Conservation (phyloP, 2,797 vertebrate genomes). For the Mus minutoides region DNA sequence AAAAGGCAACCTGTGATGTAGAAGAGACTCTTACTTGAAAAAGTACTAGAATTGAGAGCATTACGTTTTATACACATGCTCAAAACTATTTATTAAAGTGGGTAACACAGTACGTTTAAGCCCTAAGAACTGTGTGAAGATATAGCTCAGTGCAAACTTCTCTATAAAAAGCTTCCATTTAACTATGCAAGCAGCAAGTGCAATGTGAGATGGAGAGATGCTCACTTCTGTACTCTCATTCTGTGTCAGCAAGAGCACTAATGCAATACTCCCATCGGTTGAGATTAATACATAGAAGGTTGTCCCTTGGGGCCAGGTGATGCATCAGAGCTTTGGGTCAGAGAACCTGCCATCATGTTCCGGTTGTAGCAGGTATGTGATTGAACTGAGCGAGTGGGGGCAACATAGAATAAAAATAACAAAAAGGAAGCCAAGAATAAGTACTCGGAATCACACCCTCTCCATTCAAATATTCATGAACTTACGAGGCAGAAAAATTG, state of each 20-base stretch:
- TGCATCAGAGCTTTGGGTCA: background rate
- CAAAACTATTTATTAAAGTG: conserved; percentile 13
- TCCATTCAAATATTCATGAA: conserved; percentile 82
- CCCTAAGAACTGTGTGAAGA: background rate
- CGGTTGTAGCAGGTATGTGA: background rate
- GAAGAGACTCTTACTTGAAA: background rate
- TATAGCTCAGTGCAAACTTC: background rate
- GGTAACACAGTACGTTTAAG: background rate
- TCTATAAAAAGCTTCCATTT: background rate
- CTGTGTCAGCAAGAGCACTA: background rate
- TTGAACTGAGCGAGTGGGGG: background rate
- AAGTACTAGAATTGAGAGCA: conserved; percentile 11
- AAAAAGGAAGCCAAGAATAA: conserved; percentile 45
- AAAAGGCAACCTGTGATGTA: conserved; percentile 9
- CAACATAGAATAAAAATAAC: background rate
- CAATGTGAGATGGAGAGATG: no score
- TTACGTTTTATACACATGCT: background rate
- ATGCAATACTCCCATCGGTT: background rate
- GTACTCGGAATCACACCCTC: conserved; percentile 61
- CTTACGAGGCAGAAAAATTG: conserved; percentile 73
- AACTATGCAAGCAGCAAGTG: background rate
- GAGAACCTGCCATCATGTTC: background rate
- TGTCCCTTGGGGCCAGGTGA: background rate
- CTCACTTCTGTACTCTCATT: background rate
- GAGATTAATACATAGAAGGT: background rate